phyloP scores from a whole-genome alignment of 2,888 invertebrate genomes.

The Thalpophila matura region DNA sequence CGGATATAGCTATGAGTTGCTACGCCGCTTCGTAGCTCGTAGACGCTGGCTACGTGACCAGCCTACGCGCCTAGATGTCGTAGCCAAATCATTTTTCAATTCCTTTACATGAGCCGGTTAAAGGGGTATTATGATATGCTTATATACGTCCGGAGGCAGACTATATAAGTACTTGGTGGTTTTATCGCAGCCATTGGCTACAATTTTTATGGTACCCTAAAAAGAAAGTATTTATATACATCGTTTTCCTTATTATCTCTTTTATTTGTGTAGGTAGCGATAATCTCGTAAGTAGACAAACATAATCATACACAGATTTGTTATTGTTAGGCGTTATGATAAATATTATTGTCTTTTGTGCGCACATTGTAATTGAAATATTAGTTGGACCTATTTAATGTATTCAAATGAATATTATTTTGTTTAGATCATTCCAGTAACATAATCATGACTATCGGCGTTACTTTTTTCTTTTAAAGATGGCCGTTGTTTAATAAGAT shows the following conservation, averaged over 20 bases:
- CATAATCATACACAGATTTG: slow-evolving; percentile 5
- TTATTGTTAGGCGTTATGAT: slow-evolving; percentile 5
- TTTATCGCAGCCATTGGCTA: slow-evolving; percentile 31
- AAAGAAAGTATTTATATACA: slow-evolving; percentile 30
- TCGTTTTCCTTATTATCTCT: slow-evolving; percentile 39
- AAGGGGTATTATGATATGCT: slow-evolving; percentile 16
- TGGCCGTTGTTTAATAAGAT: too few species aligned
- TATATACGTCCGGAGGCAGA: neutral
- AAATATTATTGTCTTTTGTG: neutral
- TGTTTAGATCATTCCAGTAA: too few species aligned
- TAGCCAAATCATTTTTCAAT: slow-evolving; percentile 66
- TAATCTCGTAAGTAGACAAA: slow-evolving; percentile 18
- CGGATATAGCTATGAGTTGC: slow-evolving; percentile 40
- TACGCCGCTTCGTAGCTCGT: slow-evolving; percentile 69
- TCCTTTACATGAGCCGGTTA: slow-evolving; percentile 42
- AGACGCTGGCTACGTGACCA: slow-evolving; percentile 74
- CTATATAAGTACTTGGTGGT: slow-evolving; percentile 9
- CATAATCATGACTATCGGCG: too few species aligned
- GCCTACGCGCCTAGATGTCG: slow-evolving; percentile 71
- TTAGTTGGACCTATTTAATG: too few species aligned
- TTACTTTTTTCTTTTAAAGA: too few species aligned
- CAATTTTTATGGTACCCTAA: slow-evolving; percentile 16
- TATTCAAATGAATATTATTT: too few species aligned
- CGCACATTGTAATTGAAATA: neutral
- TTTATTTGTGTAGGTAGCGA: slow-evolving; percentile 43